Evolutionary conservation across 2,113 vertebrate genomes (phyloP).

Genomic region (Alces alces): DNA sequence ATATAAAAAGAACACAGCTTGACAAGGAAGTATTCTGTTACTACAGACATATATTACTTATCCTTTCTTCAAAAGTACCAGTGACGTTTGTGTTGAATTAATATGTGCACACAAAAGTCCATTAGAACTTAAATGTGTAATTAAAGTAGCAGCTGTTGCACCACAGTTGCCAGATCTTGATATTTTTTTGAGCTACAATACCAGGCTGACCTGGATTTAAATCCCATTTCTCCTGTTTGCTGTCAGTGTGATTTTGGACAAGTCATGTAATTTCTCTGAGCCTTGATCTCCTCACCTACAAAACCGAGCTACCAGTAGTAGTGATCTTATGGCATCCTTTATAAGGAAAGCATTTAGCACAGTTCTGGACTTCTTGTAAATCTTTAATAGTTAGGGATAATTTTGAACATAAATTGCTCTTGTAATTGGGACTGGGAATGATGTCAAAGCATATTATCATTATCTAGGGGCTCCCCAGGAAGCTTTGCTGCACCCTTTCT

Average conservation of each 20-base stretch:
- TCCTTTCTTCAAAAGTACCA: constrained; percentile 20
- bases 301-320: neutral
- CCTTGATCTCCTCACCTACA: neutral
- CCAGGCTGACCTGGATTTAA: neutral
- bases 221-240: neutral
- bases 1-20: neutral
- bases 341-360: neutral
- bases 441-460: neutral
- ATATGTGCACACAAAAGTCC: neutral
- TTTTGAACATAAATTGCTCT: neutral
- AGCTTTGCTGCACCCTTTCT: neutral
- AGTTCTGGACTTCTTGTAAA: neutral
- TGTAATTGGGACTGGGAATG: neutral
- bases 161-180: neutral
- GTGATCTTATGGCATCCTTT: neutral
- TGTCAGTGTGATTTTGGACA: neutral
- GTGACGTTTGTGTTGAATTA: constrained; percentile 10
- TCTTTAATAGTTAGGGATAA: neutral
- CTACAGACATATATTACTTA: constrained; percentile 3
- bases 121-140: neutral
- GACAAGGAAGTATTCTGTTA: neutral
- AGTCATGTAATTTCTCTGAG: neutral
- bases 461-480: neutral
- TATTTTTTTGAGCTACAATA: neutral
- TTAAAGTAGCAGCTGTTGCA: constrained; percentile 4